These are phyloP conservation scores for Hypsibius dujardini DNA, from an alignment of 1,140 invertebrate species.

Conservation along the genomic window DNA sequence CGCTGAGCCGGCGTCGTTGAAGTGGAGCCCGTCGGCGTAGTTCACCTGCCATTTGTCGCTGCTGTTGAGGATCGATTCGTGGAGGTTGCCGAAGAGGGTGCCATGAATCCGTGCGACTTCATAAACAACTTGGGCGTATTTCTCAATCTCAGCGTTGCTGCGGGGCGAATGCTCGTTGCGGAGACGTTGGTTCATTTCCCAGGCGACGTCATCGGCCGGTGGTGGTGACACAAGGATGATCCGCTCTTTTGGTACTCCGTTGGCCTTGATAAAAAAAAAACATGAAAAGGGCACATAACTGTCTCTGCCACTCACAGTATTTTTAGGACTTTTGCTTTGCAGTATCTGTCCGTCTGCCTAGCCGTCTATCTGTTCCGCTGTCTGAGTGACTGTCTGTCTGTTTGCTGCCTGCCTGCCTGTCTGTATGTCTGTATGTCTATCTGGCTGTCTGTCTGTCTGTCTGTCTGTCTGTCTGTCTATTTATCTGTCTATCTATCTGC, in stretches of 20 bases:
- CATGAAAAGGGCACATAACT: constrained; percentile 19
- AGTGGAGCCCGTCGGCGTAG: not conserved
- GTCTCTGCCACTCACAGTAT: too few species aligned
- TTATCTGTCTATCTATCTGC: too few species aligned
- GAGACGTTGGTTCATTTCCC: not conserved
- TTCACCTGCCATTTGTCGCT: not conserved
- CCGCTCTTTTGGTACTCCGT: constrained; percentile 29
- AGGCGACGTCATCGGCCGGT: constrained; percentile 25
- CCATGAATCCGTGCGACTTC: not conserved
- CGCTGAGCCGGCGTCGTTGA: not conserved
- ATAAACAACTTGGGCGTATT: not conserved
- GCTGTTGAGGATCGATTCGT: not conserved
- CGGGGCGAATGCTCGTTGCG: not conserved
- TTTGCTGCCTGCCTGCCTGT: too few species aligned
- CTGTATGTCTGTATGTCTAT: too few species aligned
- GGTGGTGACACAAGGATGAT: constrained; percentile 32
- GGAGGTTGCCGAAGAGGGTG: not conserved
- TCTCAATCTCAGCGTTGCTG: not conserved
- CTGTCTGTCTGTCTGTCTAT: too few species aligned
- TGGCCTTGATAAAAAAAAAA: constrained; percentile 24
- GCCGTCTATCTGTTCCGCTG: too few species aligned
- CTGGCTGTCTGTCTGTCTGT: too few species aligned
- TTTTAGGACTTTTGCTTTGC: too few species aligned
- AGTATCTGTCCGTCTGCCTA: too few species aligned
- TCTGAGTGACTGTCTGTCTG: too few species aligned